phyloP scores from a whole-genome alignment of 1,140 invertebrate species.

The Drosophila kanapiae region DNA sequence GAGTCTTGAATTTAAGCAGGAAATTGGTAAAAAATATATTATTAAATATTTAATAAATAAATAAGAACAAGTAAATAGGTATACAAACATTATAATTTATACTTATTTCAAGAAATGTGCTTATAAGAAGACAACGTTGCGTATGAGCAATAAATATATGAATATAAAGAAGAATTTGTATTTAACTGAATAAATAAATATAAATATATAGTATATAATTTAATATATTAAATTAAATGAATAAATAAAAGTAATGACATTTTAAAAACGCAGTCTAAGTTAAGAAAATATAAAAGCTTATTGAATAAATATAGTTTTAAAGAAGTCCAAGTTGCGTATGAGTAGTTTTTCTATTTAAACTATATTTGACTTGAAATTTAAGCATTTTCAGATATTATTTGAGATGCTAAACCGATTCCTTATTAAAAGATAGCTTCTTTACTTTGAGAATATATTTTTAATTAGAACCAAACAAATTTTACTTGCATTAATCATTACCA shows the following conservation, averaged over 20 bases:
- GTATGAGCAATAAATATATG: background rate
- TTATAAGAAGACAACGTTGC: background rate
- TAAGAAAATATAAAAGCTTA: background rate
- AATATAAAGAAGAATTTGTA: too few relatives aligned
- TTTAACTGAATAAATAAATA: background rate
- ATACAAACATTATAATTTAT: too few relatives aligned
- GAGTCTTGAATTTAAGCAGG: background rate
- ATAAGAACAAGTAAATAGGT: background rate
- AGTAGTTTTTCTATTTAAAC: background rate
- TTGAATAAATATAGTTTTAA: background rate
- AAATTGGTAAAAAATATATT: background rate
- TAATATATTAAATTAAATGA: background rate
- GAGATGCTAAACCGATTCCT: background rate
- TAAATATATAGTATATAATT: too few relatives aligned
- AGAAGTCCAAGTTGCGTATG: constrained; percentile 5
- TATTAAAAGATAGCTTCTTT: background rate
- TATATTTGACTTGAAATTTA: background rate
- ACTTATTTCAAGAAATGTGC: background rate
- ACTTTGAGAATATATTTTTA: background rate
- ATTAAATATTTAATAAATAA: background rate
- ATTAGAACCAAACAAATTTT: background rate
- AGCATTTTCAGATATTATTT: background rate
- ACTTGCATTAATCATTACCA: background rate
- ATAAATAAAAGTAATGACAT: background rate
- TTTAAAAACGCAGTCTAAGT: accelerated